A percentile compares a stretch with the other conserved stretches of the same genome.
Evolutionary conservation across 2,888 invertebrate genomes (phyloP).

Genomic region (Dryococelus australis): DNA sequence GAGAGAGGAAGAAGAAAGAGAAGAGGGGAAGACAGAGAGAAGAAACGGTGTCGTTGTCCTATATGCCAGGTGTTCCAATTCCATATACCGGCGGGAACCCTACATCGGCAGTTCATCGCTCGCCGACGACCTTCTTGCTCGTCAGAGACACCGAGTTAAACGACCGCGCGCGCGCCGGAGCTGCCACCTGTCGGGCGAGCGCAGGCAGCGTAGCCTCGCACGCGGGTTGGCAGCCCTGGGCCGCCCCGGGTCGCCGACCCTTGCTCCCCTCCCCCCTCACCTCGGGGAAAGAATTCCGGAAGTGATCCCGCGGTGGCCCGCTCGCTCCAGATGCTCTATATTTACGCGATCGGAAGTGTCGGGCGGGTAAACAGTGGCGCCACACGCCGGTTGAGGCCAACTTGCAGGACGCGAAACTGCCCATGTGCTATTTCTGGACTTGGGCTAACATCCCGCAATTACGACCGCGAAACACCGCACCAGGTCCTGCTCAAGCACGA

Average conservation of each 20-base stretch:
- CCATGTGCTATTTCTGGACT: too few relatives aligned
- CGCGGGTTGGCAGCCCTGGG: slow-evolving; percentile 33
- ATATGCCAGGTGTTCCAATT: slow-evolving; percentile 22
- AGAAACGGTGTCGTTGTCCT: not conserved
- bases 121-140: slow-evolving; percentile 39
- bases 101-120: slow-evolving; percentile 39
- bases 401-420: too few relatives aligned
- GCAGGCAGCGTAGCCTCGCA: slow-evolving; percentile 12
- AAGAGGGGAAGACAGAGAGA: slow-evolving; percentile 18
- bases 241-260: slow-evolving; percentile 20
- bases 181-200: slow-evolving; percentile 31
- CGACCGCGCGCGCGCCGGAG: slow-evolving; percentile 19
- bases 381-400: not conserved
- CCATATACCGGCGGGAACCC: not conserved
- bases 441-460: too few relatives aligned
- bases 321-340: slow-evolving; percentile 48
- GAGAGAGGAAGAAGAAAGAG: not conserved
- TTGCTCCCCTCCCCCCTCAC: slow-evolving; percentile 21
- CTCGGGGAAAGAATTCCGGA: slow-evolving; percentile 58
- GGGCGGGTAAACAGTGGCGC: not conserved
- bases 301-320: slow-evolving; percentile 56
- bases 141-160: slow-evolving; percentile 31
- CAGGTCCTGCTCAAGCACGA: too few relatives aligned
- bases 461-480: too few relatives aligned
- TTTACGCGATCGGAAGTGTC: slow-evolving; percentile 1